Evolutionary conservation across 2,888 invertebrate genomes (phyloP), one percentile per base, ranked within the genome.

Genomic region (Creontiades dilutus): DNA sequence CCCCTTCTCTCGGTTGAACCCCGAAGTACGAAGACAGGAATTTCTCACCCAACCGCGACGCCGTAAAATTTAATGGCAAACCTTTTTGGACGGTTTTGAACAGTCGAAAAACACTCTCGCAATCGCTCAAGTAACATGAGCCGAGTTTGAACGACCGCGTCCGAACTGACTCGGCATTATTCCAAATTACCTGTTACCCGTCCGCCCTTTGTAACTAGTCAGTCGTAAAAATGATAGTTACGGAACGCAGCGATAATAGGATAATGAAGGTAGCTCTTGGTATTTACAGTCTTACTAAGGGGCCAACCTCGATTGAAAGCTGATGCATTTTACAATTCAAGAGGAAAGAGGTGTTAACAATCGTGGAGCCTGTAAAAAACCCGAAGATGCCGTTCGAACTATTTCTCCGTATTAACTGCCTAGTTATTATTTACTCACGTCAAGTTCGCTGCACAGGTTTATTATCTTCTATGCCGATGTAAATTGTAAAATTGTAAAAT

Each of bases 81-180:
- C 68, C 68, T 23, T 68, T 23, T 68, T 68, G 23, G 68, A 19
- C 27, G 23, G 68, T 68, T 68, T 68, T 23, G 68, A 68, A 27
- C 68, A 68, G 68, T 68, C 68, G 11, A 68, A 68, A 68, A 68
- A 68, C 68, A 19, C n/a, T 61, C 19, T 23, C 23, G 68, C 27
- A 68, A 68, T 68, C 68, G 19, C 68, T 68, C 68, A 68, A 61
- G 68, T 68, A 68, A 68, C 68, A 13, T 68, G 68, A 68, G 68
- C 68, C 68, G 68, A 68, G 68, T 68, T 68, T 68, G 19, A 68
- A 68, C 68, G 68, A 68, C 68, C 68, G 23, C 68, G 23, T 68
- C 68, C 68, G 23, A 68, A 68, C 68, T 68, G 68, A 68, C 68
- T 68, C 23, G 23, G 68, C 68, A 27, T n/a, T 27, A 68, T 68